These are phyloP conservation scores for Podabrus alpinus DNA, from an alignment of 2,888 invertebrate genomes.

Conservation along the genomic window DNA sequence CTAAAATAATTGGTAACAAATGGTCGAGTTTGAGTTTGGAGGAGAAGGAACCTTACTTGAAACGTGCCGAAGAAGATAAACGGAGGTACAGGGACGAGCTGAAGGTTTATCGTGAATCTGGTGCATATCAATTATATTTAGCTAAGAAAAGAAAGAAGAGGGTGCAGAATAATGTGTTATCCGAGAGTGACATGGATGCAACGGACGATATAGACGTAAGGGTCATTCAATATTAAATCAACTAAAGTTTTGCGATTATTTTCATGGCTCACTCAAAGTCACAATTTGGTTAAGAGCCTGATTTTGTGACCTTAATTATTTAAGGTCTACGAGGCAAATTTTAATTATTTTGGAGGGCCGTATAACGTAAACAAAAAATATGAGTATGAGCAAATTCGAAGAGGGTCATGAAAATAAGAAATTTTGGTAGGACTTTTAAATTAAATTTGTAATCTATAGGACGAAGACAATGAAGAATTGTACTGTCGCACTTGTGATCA, in stretches of 20 bases:
- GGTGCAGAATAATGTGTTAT: slow-evolving; percentile 49
- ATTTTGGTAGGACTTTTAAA: too few species aligned
- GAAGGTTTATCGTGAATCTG: slow-evolving; percentile 60
- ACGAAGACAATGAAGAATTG: slow-evolving; percentile 61
- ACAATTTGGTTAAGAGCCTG: too few species aligned
- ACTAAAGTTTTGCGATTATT: too few species aligned
- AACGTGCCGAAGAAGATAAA: slow-evolving; percentile 62
- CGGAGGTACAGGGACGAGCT: slow-evolving; percentile 61
- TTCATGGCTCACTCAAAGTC: too few species aligned
- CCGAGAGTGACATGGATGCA: slow-evolving; percentile 59
- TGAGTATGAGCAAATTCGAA: too few species aligned
- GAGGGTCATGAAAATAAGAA: too few species aligned
- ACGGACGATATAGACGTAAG: slow-evolving; percentile 60
- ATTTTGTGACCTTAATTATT: too few species aligned
- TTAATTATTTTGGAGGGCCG: too few species aligned
- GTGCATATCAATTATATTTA: slow-evolving; percentile 60
- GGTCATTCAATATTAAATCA: too few species aligned
- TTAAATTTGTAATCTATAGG: slow-evolving; percentile 46
- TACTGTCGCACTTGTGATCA: slow-evolving; percentile 64
- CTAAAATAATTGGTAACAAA: slow-evolving; percentile 61
- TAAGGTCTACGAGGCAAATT: too few species aligned
- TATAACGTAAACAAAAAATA: too few species aligned
- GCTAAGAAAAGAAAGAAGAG: slow-evolving; percentile 58
- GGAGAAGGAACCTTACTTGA: slow-evolving; percentile 61
- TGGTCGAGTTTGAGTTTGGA: slow-evolving; percentile 61